A percentile compares a stretch with the other conserved stretches of the same genome.
phyloP scores from a whole-genome alignment of 2,113 vertebrate genomes.

The Chauna torquata region DNA sequence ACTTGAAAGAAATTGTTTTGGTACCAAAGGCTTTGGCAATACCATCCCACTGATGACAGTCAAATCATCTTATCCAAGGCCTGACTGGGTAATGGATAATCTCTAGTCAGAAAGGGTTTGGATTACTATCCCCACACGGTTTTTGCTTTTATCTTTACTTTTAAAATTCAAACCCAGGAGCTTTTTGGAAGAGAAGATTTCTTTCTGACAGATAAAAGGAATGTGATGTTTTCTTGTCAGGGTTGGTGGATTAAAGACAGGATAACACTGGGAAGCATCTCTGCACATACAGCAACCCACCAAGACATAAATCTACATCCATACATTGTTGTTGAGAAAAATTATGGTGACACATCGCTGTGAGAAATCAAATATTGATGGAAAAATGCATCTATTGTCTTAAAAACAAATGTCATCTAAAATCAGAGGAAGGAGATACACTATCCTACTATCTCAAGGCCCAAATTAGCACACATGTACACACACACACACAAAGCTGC shows the following conservation, averaged over 20 bases:
- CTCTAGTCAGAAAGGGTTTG: background rate
- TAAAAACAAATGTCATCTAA: background rate
- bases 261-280: slow-evolving; percentile 10
- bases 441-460: background rate
- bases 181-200: slow-evolving; percentile 6
- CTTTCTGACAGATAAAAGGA: slow-evolving; percentile 52
- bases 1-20: background rate
- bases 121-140: background rate
- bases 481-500: background rate
- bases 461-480: background rate
- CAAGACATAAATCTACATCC: slow-evolving; percentile 6
- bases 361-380: slow-evolving; percentile 29
- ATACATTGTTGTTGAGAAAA: background rate
- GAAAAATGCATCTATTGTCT: background rate
- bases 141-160: slow-evolving; percentile 46
- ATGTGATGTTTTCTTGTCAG: background rate
- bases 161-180: slow-evolving; percentile 45
- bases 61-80: background rate
- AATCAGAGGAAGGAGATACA: background rate
- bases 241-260: background rate
- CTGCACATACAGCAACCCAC: background rate
- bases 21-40: background rate
- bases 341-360: background rate
- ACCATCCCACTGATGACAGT: background rate
- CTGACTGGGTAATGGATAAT: background rate